Base-by-base conservation (phyloP, 2,888 invertebrate genomes). In the Catotricha subobsoleta region DNA sequence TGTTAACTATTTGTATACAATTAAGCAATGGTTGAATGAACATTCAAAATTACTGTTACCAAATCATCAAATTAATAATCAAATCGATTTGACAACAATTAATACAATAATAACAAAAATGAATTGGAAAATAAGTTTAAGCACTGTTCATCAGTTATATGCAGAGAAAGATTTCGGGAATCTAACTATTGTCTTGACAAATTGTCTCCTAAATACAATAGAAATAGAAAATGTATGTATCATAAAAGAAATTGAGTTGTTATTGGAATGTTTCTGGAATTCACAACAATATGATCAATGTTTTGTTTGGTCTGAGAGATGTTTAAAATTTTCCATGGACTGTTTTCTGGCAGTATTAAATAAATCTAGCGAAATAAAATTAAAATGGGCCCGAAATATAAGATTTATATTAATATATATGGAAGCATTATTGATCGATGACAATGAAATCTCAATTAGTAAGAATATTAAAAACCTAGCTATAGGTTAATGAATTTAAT, bases 231-330 rank as follows among this genome's bases (percentile, higher is more conserved):
- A 49, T 39, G 48, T 46, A n/a, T n/a, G n/a, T n/a, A n/a, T n/a
- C n/a, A n/a, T n/a, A n/a, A n/a, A n/a, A n/a, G n/a, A n/a, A n/a
- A n/a, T n/a, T n/a, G n/a, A n/a, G n/a, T n/a, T 79, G 41, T 65
- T 81, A 45, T 60, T 79, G 44, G 77, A 80, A 44, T 70, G 76
- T 31, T 67, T 77, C 44, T 74, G 72, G 70, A 70, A 74, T 42
- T 57, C 75, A 28, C 65, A 70, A 42, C 68, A 72, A 48, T 62
- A 63, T 10, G 65, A 74, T 49, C 72, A 75, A 35, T 81, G 82
- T 53, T 73, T 81, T 45, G 64, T 74, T 47, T 88, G 84, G 84
- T 73, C 78, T 2, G 76, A 87, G 50, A 73, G 69, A 41, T 80
- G 79, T 51, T 64, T 86, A 18, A 70, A 80, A 54, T 86, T 86